phyloP scores from a whole-genome alignment of 2,797 vertebrate genomes.

The Lepus townsendii region DNA sequence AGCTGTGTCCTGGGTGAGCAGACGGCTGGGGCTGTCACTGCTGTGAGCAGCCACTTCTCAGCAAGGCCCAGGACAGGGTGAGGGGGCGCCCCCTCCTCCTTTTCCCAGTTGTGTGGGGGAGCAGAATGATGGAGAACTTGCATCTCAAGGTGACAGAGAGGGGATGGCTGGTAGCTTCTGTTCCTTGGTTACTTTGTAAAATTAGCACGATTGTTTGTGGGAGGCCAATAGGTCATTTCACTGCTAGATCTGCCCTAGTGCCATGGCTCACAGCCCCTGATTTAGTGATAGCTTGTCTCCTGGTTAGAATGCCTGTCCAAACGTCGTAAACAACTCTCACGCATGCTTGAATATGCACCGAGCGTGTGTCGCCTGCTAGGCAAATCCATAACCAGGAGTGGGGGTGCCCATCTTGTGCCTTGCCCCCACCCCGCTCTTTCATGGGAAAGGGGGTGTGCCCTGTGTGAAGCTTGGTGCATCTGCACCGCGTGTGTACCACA shows the following conservation, averaged over 20 bases:
- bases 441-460: rapidly evolving
- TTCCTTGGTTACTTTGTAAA: conserved; percentile 52
- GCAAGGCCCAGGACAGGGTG: not conserved
- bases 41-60: not conserved
- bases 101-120: not conserved
- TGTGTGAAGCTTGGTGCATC: not conserved
- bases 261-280: not conserved
- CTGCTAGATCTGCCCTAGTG: not conserved
- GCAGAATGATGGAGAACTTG: not conserved
- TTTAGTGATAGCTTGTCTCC: conserved; percentile 5
- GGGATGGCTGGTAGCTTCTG: not conserved
- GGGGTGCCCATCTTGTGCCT: not conserved
- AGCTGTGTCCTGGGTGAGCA: not conserved
- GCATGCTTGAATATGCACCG: not conserved
- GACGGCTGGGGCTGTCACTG: not conserved
- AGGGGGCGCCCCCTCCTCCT: not conserved
- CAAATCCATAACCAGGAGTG: not conserved
- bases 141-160: not conserved
- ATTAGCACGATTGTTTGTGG: conserved; percentile 36
- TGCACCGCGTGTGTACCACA: not conserved
- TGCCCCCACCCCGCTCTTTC: not conserved
- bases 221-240: conserved; percentile 35
- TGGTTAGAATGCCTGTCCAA: conserved; percentile 46
- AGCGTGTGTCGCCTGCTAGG: not conserved
- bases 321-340: not conserved